phyloP scores from a whole-genome alignment of 2,113 vertebrate species.

The Rostratula benghalensis region DNA sequence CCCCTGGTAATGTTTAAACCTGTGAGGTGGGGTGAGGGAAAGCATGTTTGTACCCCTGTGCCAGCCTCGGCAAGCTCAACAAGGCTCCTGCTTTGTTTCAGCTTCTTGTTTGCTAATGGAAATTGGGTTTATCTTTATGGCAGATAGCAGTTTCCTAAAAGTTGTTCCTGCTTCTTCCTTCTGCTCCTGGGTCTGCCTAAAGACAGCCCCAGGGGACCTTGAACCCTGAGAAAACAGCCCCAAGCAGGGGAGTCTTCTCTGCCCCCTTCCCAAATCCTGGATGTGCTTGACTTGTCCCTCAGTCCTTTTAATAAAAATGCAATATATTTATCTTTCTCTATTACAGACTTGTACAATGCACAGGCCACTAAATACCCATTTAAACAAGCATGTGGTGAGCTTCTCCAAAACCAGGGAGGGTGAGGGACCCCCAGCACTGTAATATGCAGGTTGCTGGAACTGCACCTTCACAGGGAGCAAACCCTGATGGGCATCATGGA shows the following conservation, averaged over 20 bases:
- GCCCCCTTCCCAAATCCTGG: background rate
- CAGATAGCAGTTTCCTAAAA: background rate
- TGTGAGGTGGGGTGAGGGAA: background rate
- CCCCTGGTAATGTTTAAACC: background rate
- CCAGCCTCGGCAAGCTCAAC: background rate
- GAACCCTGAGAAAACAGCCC: background rate
- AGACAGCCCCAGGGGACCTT: background rate
- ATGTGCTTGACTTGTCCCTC: background rate
- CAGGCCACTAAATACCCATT: background rate
- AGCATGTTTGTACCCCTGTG: background rate
- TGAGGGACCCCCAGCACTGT: background rate
- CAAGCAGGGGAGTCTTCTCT: background rate
- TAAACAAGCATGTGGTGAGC: background rate
- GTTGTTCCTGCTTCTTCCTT: background rate
- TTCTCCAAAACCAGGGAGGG: background rate
- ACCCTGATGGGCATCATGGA: accelerated
- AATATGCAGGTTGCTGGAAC: background rate
- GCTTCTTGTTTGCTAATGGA: background rate
- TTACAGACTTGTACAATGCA: background rate
- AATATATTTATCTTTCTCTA: background rate
- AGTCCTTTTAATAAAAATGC: background rate
- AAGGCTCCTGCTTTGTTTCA: background rate
- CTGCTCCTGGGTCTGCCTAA: background rate
- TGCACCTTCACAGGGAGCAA: background rate
- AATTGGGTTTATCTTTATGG: background rate